Evolutionary conservation across 2,113 vertebrate species (phyloP).

Genomic region (Melanerpes formicivorus): DNA sequence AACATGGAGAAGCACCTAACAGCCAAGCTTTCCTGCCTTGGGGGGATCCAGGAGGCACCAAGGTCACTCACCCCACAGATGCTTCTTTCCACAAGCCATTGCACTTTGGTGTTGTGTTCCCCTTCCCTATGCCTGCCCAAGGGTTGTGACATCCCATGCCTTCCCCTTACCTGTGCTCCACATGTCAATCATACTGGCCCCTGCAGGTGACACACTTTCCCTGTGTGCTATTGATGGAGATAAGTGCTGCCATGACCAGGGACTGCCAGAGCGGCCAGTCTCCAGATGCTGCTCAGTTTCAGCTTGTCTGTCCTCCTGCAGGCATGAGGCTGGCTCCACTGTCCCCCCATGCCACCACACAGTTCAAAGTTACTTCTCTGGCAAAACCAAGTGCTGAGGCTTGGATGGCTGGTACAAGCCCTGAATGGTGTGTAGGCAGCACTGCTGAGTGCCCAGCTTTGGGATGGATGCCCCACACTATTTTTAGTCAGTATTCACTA

Average conservation of each 20-base stretch:
- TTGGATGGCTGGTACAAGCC: not conserved
- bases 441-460: accelerated
- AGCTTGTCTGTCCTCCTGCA: not conserved
- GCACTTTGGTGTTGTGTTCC: accelerated
- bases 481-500: not conserved
- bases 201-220: accelerated
- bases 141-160: not conserved
- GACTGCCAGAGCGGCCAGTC: not conserved
- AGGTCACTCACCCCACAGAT: not conserved
- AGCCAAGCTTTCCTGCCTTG: not conserved
- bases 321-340: accelerated
- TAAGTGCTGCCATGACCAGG: accelerated
- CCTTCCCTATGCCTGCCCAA: not conserved
- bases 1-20: not conserved
- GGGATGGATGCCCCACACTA: not conserved
- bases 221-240: accelerated
- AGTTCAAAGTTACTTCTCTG: accelerated
- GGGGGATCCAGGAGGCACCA: not conserved
- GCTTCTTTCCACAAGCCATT: not conserved
- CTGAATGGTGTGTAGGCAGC: accelerated
- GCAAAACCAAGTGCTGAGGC: accelerated
- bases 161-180: accelerated
- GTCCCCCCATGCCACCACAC: not conserved
- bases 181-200: accelerated
- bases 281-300: not conserved